phyloP scores from a whole-genome alignment of 1,140 invertebrate genomes.

The Brachionus sp. region DNA sequence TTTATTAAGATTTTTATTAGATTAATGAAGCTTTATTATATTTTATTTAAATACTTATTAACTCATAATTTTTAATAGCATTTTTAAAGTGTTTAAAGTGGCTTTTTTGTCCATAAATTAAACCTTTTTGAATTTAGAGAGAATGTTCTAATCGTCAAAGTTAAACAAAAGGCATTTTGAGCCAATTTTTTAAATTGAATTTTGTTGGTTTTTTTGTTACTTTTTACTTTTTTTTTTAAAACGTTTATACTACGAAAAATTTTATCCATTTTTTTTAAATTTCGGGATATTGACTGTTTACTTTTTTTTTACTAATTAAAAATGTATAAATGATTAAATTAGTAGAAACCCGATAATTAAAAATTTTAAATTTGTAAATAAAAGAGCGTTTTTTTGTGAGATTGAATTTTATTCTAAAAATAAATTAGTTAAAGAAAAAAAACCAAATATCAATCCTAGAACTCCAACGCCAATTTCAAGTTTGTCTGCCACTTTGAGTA shows the following conservation, averaged over 20 bases:
- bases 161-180: constrained; percentile 32
- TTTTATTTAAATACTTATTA: too few species aligned
- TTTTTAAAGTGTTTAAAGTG: constrained; percentile 40
- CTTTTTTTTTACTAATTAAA: neutral
- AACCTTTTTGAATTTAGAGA: neutral
- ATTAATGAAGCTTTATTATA: neutral
- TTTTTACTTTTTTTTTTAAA: neutral
- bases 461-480: neutral
- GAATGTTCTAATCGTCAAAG: neutral
- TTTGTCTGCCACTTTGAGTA: constrained; percentile 7
- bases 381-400: neutral
- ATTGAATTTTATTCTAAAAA: neutral
- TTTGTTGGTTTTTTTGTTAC: neutral
- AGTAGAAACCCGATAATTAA: neutral
- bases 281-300: neutral
- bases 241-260: neutral
- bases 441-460: neutral
- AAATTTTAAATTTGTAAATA: neutral
- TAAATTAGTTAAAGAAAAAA: neutral
- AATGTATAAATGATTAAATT: neutral
- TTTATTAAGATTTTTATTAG: neutral
- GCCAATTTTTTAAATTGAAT: neutral
- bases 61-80: neutral
- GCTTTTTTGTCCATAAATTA: neutral
- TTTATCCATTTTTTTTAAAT: neutral